phyloP scores from a whole-genome alignment of 2,797 vertebrate genomes.

The Moxostoma hubbsi region DNA sequence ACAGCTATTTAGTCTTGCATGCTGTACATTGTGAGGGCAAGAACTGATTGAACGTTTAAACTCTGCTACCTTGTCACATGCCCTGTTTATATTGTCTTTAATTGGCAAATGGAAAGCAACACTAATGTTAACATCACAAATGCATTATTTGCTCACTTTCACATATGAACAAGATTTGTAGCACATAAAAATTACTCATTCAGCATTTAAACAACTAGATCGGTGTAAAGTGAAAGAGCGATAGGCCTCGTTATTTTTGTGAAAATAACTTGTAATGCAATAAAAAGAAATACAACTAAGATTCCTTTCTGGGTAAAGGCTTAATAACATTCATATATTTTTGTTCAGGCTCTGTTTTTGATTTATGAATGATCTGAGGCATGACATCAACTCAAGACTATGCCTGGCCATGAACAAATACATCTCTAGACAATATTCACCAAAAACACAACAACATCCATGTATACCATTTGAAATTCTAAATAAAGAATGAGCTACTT shows the following conservation, averaged over 20 bases:
- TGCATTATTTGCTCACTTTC: constrained; percentile 60
- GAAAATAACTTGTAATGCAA: constrained; percentile 26
- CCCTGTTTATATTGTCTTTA: constrained; percentile 3
- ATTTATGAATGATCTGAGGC: background rate
- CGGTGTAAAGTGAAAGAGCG: constrained; percentile 33
- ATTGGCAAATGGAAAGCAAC: constrained; percentile 50
- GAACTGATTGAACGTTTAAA: constrained; percentile 30
- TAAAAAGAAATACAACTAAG: constrained; percentile 33
- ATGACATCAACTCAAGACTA: constrained; percentile 9
- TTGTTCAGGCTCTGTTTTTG: constrained; percentile 1
- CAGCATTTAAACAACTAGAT: constrained; percentile 64
- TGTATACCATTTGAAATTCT: background rate
- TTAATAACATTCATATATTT: constrained; percentile 54
- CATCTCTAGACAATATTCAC: constrained; percentile 18
- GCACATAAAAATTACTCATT: constrained; percentile 66
- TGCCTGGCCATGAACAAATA: background rate
- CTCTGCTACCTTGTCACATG: constrained; percentile 22
- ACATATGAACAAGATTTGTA: constrained; percentile 47
- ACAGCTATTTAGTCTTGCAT: constrained; percentile 17
- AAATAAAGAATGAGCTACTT: no score
- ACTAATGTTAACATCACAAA: constrained; percentile 47
- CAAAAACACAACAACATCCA: background rate
- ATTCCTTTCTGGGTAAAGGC: constrained; percentile 50
- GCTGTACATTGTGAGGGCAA: background rate
- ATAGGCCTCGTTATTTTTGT: constrained; percentile 11